Evolutionary conservation across 2,797 vertebrate genomes (phyloP).

Genomic region (Erpetoichthys calabaricus): DNA sequence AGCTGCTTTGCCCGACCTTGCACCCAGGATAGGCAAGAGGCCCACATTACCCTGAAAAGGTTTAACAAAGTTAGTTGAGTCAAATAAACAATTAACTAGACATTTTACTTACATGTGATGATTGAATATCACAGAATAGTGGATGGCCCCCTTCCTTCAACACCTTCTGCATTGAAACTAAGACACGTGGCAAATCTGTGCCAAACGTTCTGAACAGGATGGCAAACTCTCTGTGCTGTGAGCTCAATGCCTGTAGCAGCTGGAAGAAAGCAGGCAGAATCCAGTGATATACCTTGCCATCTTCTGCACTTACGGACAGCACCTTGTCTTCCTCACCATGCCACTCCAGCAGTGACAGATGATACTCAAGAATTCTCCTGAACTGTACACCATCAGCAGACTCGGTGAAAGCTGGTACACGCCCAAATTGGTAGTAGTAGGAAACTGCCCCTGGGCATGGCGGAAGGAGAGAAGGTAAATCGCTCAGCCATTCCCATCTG

Average conservation of each 20-base stretch:
- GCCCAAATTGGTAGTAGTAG: constrained; percentile 60
- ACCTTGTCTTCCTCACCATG: constrained; percentile 38
- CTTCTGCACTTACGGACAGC: constrained; percentile 49
- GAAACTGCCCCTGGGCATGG: constrained; percentile 52
- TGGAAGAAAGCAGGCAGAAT: constrained; percentile 77
- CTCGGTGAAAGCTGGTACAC: constrained; percentile 46
- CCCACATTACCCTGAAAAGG: too few species aligned
- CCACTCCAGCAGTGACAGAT: constrained; percentile 65
- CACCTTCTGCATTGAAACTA: constrained; percentile 39
- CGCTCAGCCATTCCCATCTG: constrained; percentile 69
- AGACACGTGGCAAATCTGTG: constrained; percentile 49
- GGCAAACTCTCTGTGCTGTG: constrained; percentile 46
- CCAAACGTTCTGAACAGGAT: constrained; percentile 73
- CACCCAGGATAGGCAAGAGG: too few species aligned
- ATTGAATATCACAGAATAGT: constrained; percentile 55
- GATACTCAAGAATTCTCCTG: constrained; percentile 38
- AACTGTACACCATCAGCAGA: constrained; percentile 43
- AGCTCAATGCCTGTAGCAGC: constrained; percentile 51
- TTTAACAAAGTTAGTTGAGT: too few species aligned
- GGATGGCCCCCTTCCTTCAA: constrained; percentile 61
- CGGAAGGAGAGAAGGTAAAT: constrained; percentile 49
- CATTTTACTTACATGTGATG: constrained; percentile 43
- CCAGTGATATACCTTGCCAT: constrained; percentile 57
- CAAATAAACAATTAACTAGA: not conserved
- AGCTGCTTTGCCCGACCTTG: too few species aligned